These are phyloP conservation scores for Sebastes umbrosus DNA, from an alignment of 2,797 vertebrate species.

Conservation along the genomic window DNA sequence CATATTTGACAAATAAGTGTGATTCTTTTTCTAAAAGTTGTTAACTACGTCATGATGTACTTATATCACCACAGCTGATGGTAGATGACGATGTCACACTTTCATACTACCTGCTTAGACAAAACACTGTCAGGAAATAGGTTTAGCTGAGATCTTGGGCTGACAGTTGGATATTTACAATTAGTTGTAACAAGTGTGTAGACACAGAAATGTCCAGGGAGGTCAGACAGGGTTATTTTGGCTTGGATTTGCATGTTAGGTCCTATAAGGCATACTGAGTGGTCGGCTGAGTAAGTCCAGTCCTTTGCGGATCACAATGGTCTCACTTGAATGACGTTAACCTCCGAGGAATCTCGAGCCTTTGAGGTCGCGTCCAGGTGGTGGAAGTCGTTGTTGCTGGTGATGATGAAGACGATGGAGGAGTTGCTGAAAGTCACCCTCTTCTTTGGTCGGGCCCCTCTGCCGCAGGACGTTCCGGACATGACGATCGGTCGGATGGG, in stretches of 20 bases:
- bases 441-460: conserved; percentile 88
- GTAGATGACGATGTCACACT: conserved; percentile 22
- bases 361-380: conserved; percentile 78
- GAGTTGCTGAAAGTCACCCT: conserved; percentile 94
- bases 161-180: conserved; percentile 32
- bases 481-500: conserved; percentile 88
- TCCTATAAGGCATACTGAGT: conserved; percentile 58
- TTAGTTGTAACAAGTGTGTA: conserved; percentile 5
- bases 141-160: conserved; percentile 2
- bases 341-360: conserved; percentile 58
- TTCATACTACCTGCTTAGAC: conserved; percentile 30
- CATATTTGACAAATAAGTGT: conserved; percentile 5
- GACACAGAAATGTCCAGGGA: conserved; percentile 27
- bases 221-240: conserved; percentile 58
- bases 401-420: conserved; percentile 94
- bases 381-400: conserved; percentile 85
- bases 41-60: conserved; percentile 37
- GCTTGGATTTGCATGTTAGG: conserved; percentile 47
- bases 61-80: conserved; percentile 37
- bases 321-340: conserved; percentile 88
- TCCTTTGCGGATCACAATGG: conserved; percentile 77
- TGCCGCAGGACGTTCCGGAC: conserved; percentile 70
- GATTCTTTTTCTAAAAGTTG: conserved; percentile 6
- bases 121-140: conserved; percentile 22
- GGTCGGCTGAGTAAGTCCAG: conserved; percentile 4